These are phyloP conservation scores for Oreochromis niloticus DNA, from an alignment of 2,113 vertebrate genomes.

Conservation along the genomic window DNA sequence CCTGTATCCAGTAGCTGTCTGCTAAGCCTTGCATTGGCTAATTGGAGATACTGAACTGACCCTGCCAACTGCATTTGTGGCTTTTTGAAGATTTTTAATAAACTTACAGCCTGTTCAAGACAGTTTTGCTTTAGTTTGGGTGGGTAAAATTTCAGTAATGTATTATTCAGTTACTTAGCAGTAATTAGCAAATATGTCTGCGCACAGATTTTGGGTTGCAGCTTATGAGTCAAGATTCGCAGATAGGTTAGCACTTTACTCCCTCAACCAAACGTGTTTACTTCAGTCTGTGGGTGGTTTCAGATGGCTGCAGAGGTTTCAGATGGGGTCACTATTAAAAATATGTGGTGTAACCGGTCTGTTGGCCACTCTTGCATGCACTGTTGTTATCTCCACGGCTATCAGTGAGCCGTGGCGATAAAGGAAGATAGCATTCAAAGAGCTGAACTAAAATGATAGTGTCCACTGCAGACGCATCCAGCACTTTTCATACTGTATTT, in stretches of 20 bases:
- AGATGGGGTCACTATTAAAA: not conserved
- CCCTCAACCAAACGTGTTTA: not conserved
- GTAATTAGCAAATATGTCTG: not conserved
- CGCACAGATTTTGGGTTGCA: not conserved
- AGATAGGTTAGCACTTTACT: not conserved
- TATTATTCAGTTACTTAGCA: not conserved
- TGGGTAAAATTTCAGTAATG: not conserved
- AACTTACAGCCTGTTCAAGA: not conserved
- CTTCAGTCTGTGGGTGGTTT: not conserved
- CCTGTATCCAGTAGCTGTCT: not conserved
- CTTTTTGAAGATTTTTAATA: not conserved
- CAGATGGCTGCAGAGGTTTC: not conserved
- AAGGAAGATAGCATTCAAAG: not conserved
- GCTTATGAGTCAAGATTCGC: not conserved
- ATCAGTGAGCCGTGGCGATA: not conserved
- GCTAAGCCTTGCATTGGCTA: not conserved
- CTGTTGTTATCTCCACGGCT: fast-evolving
- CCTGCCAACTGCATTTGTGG: not conserved
- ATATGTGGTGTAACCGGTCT: not conserved
- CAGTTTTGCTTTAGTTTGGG: not conserved
- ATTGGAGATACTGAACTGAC: not conserved
- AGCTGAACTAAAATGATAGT: not conserved
- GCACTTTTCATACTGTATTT: not conserved
- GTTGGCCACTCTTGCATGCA: not conserved
- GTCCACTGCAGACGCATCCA: not conserved